Evolutionary conservation across 2,797 vertebrate species (phyloP).

Genomic region (Poeciliopsis infans): DNA sequence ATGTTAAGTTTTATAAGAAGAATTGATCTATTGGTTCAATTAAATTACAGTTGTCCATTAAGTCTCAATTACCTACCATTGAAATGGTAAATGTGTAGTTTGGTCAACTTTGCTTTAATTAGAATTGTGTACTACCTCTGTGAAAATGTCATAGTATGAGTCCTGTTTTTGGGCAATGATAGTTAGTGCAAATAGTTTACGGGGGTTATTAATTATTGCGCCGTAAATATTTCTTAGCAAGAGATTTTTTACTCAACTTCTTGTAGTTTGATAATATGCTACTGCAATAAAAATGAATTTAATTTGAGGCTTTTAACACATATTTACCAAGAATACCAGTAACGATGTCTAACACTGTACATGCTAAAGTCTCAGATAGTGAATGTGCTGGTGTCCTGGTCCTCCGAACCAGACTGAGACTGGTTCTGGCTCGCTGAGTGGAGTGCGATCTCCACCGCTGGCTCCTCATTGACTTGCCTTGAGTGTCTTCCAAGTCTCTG

Average conservation of each 20-base stretch:
- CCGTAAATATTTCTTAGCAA: not conserved
- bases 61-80: no score
- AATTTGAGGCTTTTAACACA: not conserved
- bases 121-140: not conserved
- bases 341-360: not conserved
- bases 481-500: conserved; percentile 71
- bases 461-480: conserved; percentile 31
- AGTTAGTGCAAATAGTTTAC: not conserved
- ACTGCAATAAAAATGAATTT: not conserved
- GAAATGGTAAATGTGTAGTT: no score
- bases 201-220: not conserved
- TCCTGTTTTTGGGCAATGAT: not conserved
- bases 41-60: no score
- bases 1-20: not conserved
- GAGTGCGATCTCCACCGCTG: conserved; percentile 75
- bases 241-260: not conserved
- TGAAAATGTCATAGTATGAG: not conserved
- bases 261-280: not conserved
- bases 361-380: conserved; percentile 68
- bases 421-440: conserved; percentile 58
- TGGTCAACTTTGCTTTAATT: no score
- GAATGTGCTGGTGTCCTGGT: conserved; percentile 86
- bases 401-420: conserved; percentile 80
- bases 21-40: no score
- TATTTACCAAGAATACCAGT: not conserved